Conservation (phyloP, 2,113 vertebrate genomes). For the Bettongia penicillata region DNA sequence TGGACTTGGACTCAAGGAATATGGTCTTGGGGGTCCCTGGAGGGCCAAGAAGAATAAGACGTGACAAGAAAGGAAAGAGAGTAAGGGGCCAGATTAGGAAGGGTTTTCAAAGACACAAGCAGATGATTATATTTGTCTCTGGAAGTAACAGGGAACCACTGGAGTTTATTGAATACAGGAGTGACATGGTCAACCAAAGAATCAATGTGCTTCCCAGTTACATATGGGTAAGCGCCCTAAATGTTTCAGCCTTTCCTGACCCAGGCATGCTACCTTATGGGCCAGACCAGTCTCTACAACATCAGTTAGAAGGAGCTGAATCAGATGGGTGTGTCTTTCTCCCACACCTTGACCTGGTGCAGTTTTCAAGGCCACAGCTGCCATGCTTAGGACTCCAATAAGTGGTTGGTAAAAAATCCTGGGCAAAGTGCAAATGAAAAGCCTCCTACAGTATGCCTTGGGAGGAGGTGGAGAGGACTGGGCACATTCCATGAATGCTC, state of each 20-base stretch:
- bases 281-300: not conserved
- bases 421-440: not conserved
- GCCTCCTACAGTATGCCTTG: not conserved
- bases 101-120: not conserved
- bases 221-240: not conserved
- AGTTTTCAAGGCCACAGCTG: not conserved
- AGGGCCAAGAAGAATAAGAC: too few relatives aligned
- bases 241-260: not conserved
- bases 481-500: not conserved
- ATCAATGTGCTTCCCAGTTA: not conserved
- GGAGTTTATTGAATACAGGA: not conserved
- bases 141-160: not conserved
- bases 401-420: not conserved
- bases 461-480: not conserved
- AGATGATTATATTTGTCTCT: not conserved
- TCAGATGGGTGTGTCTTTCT: not conserved
- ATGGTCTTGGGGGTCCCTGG: not conserved
- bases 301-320: not conserved
- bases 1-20: not conserved
- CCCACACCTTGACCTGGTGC: not conserved
- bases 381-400: not conserved
- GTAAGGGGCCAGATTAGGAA: not conserved
- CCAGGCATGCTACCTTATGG: not conserved
- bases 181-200: not conserved
- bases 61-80: not conserved